Evolutionary conservation across 2,888 invertebrate species (phyloP).

Genomic region (Drosophila prolongata): DNA sequence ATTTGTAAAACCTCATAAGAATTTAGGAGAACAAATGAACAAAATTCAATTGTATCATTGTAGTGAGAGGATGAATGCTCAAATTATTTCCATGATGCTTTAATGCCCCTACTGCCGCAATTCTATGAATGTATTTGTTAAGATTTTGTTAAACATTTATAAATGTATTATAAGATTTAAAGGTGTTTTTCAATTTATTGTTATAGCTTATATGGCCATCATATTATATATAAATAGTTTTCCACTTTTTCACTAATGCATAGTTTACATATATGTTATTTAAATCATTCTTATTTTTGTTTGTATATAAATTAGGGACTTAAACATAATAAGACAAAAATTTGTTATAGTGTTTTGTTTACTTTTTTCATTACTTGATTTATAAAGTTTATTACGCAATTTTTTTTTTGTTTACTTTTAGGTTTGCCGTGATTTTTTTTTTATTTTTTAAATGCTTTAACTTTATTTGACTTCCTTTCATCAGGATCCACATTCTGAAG

Average conservation of each 20-base stretch:
- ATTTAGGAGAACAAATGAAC: slow-evolving; percentile 16
- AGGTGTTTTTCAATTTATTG: slow-evolving; percentile 79
- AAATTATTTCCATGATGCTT: slow-evolving; percentile 50
- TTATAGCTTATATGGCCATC: slow-evolving; percentile 83
- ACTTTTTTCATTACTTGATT: slow-evolving; percentile 60
- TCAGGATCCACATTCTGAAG: slow-evolving; percentile 59
- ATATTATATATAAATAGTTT: slow-evolving; percentile 78
- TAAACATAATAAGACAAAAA: slow-evolving; percentile 83
- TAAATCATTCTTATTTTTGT: slow-evolving; percentile 76
- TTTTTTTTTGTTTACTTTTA: slow-evolving; percentile 58
- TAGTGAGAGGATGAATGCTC: slow-evolving; percentile 28
- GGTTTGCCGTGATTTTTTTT: slow-evolving; percentile 55
- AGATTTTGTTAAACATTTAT: slow-evolving; percentile 78
- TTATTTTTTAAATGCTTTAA: slow-evolving; percentile 80
- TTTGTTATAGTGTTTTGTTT: slow-evolving; percentile 81
- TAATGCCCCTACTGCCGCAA: slow-evolving; percentile 63
- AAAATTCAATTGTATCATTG: slow-evolving; percentile 13
- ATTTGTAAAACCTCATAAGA: slow-evolving; percentile 24
- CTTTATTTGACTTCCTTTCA: slow-evolving; percentile 72
- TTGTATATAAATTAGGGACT: slow-evolving; percentile 84
- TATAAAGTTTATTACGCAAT: slow-evolving; percentile 53
- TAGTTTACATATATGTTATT: slow-evolving; percentile 64
- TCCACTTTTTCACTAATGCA: slow-evolving; percentile 68
- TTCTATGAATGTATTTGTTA: slow-evolving; percentile 67
- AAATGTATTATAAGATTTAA: slow-evolving; percentile 72